These are phyloP conservation scores for Mythimna ferrago DNA, from an alignment of 2,888 invertebrate genomes.

Conservation along the genomic window DNA sequence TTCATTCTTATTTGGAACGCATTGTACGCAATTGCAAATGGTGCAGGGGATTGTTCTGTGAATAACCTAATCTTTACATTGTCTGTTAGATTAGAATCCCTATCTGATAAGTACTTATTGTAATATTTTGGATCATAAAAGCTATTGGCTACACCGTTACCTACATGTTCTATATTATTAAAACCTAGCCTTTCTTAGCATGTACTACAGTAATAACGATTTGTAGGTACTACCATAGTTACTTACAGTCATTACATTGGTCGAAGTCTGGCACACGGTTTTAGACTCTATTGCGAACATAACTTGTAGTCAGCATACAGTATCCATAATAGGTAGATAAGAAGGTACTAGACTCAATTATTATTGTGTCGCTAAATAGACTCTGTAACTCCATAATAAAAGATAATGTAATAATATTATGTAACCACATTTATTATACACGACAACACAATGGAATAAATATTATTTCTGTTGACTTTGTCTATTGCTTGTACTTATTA, in stretches of 20 bases:
- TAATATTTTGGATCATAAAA: slow-evolving; percentile 1
- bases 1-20: no score
- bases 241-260: slow-evolving; percentile 5
- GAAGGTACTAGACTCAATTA: slow-evolving; percentile 6
- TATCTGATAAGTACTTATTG: background rate
- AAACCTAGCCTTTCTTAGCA: slow-evolving; percentile 17
- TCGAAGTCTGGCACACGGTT: background rate
- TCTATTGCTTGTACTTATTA: no score
- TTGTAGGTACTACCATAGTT: background rate
- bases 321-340: background rate
- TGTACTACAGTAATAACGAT: slow-evolving; percentile 25
- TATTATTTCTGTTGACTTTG: no score
- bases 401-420: slow-evolving; percentile 16
- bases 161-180: slow-evolving; percentile 8
- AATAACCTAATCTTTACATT: background rate
- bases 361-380: slow-evolving; percentile 31
- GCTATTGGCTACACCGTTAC: background rate
- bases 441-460: slow-evolving; percentile 9
- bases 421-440: background rate
- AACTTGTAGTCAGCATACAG: background rate
- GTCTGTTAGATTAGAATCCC: background rate
- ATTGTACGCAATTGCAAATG: background rate
- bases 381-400: slow-evolving; percentile 14
- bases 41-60: no score
- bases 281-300: background rate